Percentiles rank a stretch among this genome's conserved stretches.
Conservation (phyloP, 2,797 vertebrate genomes). For the Todus mexicanus region DNA sequence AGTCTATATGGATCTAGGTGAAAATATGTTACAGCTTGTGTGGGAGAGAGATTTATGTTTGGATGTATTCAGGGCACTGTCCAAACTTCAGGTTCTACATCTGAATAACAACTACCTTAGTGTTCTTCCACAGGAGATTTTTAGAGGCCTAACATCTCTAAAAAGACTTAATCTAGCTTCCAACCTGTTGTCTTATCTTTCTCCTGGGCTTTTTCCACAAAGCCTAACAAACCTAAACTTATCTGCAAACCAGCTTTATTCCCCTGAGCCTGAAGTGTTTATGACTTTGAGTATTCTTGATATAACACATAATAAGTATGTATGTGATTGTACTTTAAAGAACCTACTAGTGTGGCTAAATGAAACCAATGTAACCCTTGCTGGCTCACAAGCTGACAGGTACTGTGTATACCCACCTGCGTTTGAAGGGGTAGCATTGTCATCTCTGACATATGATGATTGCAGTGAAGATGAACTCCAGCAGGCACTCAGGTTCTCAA, state of each 20-base stretch:
- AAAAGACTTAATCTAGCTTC: slow-evolving; percentile 75
- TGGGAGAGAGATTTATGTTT: slow-evolving; percentile 73
- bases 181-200: slow-evolving; percentile 80
- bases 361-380: slow-evolving; percentile 72
- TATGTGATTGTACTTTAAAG: slow-evolving; percentile 75
- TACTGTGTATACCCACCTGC: slow-evolving; percentile 78
- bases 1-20: slow-evolving; percentile 70
- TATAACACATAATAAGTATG: slow-evolving; percentile 78
- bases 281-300: slow-evolving; percentile 70
- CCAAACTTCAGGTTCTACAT: slow-evolving; percentile 65
- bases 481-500: slow-evolving; percentile 63
- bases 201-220: slow-evolving; percentile 71
- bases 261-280: slow-evolving; percentile 77
- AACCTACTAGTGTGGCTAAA: slow-evolving; percentile 80
- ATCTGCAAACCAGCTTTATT: slow-evolving; percentile 80
- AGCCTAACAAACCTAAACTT: slow-evolving; percentile 77
- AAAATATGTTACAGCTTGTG: slow-evolving; percentile 76
- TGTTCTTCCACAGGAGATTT: slow-evolving; percentile 77
- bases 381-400: slow-evolving; percentile 57
- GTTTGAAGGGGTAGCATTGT: slow-evolving; percentile 63
- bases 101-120: slow-evolving; percentile 79
- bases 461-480: slow-evolving; percentile 77
- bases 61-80: slow-evolving; percentile 72
- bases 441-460: slow-evolving; percentile 13
- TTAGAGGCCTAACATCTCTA: slow-evolving; percentile 77